phyloP scores from a whole-genome alignment of 2,113 vertebrate species.

The Salminus brasiliensis region DNA sequence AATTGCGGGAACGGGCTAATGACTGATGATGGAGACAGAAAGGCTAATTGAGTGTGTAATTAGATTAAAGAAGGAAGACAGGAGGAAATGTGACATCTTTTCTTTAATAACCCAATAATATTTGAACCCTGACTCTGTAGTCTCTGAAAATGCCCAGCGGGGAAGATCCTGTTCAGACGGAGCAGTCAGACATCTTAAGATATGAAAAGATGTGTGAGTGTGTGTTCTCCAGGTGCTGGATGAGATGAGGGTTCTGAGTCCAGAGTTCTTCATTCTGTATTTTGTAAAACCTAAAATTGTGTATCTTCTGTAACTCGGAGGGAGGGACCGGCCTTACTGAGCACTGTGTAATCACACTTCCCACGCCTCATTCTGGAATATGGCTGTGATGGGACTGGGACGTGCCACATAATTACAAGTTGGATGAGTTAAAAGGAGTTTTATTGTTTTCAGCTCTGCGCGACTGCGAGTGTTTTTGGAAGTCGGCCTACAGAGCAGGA shows the following conservation, averaged over 20 bases:
- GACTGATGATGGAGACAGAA: conserved; percentile 57
- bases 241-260: too few species aligned
- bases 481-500: background rate
- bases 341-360: background rate
- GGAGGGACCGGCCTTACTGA: background rate
- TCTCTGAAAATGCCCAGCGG: background rate
- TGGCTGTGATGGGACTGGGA: conserved; percentile 2
- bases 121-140: background rate
- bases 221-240: too few species aligned
- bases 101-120: conserved; percentile 1
- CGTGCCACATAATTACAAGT: conserved; percentile 18
- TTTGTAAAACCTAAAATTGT: too few species aligned
- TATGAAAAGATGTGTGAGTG: too few species aligned
- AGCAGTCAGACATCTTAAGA: background rate
- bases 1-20: conserved; percentile 61
- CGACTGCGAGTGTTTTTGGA: background rate
- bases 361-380: background rate
- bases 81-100: conserved; percentile 1
- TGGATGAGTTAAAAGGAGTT: background rate
- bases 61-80: conserved; percentile 55
- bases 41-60: conserved; percentile 65
- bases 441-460: background rate
- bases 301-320: too few species aligned
- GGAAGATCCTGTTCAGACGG: background rate
- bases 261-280: too few species aligned